Percentiles rank a stretch among this genome's conserved stretches.
Conservation (phyloP, 2,113 vertebrate genomes). For the Prietella phreatophila region DNA sequence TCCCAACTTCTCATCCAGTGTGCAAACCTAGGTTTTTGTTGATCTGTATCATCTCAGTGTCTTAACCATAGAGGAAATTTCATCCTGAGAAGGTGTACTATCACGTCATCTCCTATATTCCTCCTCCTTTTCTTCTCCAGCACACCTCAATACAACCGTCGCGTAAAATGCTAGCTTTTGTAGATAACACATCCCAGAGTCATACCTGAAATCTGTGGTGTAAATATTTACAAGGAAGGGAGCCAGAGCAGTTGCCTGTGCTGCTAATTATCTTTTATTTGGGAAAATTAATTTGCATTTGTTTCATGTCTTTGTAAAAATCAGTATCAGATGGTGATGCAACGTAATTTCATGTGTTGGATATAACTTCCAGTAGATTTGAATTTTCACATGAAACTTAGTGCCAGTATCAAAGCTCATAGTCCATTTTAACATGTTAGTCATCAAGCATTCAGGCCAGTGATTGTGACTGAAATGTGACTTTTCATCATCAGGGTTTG, state of each 20-base stretch:
- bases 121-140: background rate
- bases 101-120: background rate
- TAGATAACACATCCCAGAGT: background rate
- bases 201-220: background rate
- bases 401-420: background rate
- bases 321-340: background rate
- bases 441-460: background rate
- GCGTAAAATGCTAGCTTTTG: background rate
- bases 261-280: background rate
- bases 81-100: background rate
- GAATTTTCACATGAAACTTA: background rate
- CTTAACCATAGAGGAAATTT: background rate
- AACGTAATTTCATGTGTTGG: background rate
- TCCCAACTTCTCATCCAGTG: background rate
- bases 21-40: background rate
- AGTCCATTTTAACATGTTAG: background rate
- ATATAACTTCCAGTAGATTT: background rate
- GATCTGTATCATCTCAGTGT: background rate
- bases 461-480: background rate
- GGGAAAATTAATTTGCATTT: background rate
- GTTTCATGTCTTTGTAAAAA: background rate
- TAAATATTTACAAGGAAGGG: background rate
- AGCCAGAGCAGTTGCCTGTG: background rate
- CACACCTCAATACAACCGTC: background rate
- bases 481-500: conserved; percentile 11